phyloP scores from a whole-genome alignment of 2,888 invertebrate species.

The Choreutis nemorana region DNA sequence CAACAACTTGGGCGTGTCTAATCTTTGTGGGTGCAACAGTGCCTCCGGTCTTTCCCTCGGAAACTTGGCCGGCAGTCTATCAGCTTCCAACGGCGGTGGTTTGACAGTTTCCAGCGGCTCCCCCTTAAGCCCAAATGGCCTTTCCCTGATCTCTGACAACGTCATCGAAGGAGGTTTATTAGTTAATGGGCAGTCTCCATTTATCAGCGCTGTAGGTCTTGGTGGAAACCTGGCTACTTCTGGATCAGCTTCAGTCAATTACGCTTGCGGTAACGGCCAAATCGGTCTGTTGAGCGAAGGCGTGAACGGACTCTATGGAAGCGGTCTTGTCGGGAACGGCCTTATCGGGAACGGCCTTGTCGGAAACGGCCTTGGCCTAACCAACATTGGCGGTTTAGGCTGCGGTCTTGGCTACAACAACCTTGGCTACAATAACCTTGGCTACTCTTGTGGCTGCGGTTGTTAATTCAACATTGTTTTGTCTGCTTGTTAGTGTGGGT shows the following conservation, averaged over 20 bases:
- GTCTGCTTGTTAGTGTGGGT: too few relatives aligned
- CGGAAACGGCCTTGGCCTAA: background rate
- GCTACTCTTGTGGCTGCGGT: too few relatives aligned
- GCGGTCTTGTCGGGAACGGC: too few relatives aligned
- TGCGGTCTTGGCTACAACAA: background rate
- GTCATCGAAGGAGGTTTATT: slow-evolving; percentile 21
- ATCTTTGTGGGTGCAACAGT: slow-evolving; percentile 3
- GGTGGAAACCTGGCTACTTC: slow-evolving; percentile 20
- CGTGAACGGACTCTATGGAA: slow-evolving; percentile 5
- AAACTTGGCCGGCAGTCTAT: slow-evolving; percentile 4
- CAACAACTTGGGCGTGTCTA: background rate
- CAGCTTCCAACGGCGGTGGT: slow-evolving; percentile 21
- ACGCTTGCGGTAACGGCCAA: slow-evolving; percentile 20
- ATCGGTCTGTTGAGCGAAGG: slow-evolving; percentile 15
- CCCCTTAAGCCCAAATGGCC: slow-evolving; percentile 23
- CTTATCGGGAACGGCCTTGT: background rate
- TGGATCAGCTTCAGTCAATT: slow-evolving; percentile 20
- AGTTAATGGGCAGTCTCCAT: slow-evolving; percentile 26
- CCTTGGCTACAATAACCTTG: background rate
- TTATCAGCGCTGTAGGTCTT: slow-evolving; percentile 25
- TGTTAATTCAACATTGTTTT: too few relatives aligned
- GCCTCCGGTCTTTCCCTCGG: slow-evolving; percentile 5
- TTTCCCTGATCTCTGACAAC: slow-evolving; percentile 23
- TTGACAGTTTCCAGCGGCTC: slow-evolving; percentile 23
- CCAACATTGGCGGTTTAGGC: background rate